A percentile compares a stretch with the other conserved stretches of the same genome.
Evolutionary conservation across 37 sponge, comb jelly and placozoan species (phyloP).

Genomic region (Sycon ciliatum): DNA sequence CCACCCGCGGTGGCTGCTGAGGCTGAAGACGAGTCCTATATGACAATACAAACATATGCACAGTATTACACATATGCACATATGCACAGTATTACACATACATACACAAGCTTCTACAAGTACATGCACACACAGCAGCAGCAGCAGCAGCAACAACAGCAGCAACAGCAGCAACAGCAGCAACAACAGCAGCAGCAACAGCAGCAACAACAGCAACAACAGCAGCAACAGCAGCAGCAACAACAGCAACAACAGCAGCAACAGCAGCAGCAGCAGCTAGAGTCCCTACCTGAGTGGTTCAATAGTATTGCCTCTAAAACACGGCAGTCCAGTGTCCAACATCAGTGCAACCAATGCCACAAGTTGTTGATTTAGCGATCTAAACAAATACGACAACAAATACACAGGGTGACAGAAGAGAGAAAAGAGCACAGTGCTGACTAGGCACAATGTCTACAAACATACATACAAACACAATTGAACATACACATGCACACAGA

Average conservation of each 20-base stretch:
- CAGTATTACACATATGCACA: neutral
- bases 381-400: neutral
- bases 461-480: neutral
- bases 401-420: neutral
- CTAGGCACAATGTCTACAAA: neutral
- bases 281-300: constrained; percentile 48
- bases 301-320: constrained; percentile 88
- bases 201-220: neutral
- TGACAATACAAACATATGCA: neutral
- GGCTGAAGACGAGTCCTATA: constrained; percentile 62
- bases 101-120: too few species aligned
- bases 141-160: too few species aligned
- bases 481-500: neutral
- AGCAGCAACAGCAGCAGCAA: neutral
- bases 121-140: too few species aligned
- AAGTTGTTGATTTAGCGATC: constrained; percentile 78
- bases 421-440: neutral
- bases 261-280: neutral
- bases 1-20: constrained; percentile 47
- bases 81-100: too few species aligned
- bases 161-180: too few species aligned
- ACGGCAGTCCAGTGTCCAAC: constrained; percentile 92
- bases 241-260: neutral
- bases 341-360: constrained; percentile 84
- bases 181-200: neutral